A percentile compares a stretch with the other conserved stretches of the same genome.
Conservation (phyloP, 2,888 invertebrate species). For the Hyposoter didymator region DNA sequence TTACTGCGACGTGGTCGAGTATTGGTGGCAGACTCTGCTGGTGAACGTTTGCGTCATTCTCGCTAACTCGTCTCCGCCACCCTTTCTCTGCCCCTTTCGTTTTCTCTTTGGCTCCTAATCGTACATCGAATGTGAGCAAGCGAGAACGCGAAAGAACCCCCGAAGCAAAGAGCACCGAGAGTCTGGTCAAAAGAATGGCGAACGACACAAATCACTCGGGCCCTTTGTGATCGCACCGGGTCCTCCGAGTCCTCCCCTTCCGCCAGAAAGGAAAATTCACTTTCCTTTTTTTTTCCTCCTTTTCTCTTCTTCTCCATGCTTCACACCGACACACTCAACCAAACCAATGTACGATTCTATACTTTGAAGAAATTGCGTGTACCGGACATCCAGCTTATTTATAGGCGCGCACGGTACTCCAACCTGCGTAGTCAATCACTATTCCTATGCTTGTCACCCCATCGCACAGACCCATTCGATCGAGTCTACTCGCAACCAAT, state of each 20-base stretch:
- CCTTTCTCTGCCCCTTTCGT: neutral
- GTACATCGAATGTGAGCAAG: conserved; percentile 12
- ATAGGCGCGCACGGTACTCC: conserved; percentile 18
- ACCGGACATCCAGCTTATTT: conserved; percentile 47
- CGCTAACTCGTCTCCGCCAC: conserved; percentile 1
- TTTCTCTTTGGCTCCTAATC: neutral
- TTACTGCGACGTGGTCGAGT: conserved; percentile 43
- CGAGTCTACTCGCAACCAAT: neutral
- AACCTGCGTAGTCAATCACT: conserved; percentile 36
- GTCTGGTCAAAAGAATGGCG: conserved; percentile 80
- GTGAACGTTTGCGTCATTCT: conserved; percentile 58
- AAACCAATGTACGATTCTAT: conserved; percentile 27
- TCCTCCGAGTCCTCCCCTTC: conserved; percentile 40
- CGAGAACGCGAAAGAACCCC: conserved; percentile 61
- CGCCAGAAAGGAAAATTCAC: conserved; percentile 64
- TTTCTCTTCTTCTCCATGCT: conserved; percentile 34
- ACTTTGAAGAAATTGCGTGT: conserved; percentile 51
- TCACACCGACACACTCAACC: conserved; percentile 27
- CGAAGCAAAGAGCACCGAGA: conserved; percentile 64
- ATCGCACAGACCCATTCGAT: neutral
- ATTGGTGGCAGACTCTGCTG: conserved; percentile 52
- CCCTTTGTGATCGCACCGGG: conserved; percentile 76
- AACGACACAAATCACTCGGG: conserved; percentile 82
- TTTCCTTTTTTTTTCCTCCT: conserved; percentile 58
- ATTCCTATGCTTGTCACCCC: conserved; percentile 5